Base-by-base conservation (phyloP, 2,797 vertebrate genomes). In the Lates japonicus region DNA sequence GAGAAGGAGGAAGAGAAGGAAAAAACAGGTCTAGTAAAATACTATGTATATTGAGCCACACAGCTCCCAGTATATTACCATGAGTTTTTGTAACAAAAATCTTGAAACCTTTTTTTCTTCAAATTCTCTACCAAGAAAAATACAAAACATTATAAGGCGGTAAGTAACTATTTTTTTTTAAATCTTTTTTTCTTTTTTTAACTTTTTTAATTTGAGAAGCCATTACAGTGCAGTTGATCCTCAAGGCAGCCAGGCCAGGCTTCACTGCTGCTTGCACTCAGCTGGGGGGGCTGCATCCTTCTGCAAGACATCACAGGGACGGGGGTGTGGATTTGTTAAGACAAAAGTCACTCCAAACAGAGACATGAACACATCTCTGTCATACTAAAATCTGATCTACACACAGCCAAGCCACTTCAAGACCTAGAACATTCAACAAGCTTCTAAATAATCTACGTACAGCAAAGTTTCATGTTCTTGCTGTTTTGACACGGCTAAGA, bases 231-330 rank as follows among this genome's bases (percentile, higher is more conserved):
- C 96, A 97, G 97, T 95, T 95, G 95, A 96, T 98, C 97, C 96
- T 97, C 95, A 95, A 96, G 96, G 96, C 96, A 96, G 96, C 95
- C 63, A 2, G 95, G 93, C 93, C 93, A 92, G 94, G 92, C 94
- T 96, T 99, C 97, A 99, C 96, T 99, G 98, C 93, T 99, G 97
- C 95, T 98, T 99, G 96, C 98, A 99, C 95, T 99, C 98, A 89
- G 97, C 97, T 95, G 96, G 95, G 80, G 97, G 97, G 86, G 96
- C 97, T 92, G 97, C 96, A 92, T 98, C 98, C 96, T 99, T 99
- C 98, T 99, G 97, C 76, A 95, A 93, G 88, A 93, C 80, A 89
- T 33, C 74, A 92, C 44, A 89, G 42, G 3, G 44, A 54, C 7
- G 48, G n/a, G 14, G 13, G 29, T 6, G 13, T n/a, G 22, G 17